phyloP scores from a whole-genome alignment of 1,140 invertebrate genomes.

The Pogonomyrmex barbatus region DNA sequence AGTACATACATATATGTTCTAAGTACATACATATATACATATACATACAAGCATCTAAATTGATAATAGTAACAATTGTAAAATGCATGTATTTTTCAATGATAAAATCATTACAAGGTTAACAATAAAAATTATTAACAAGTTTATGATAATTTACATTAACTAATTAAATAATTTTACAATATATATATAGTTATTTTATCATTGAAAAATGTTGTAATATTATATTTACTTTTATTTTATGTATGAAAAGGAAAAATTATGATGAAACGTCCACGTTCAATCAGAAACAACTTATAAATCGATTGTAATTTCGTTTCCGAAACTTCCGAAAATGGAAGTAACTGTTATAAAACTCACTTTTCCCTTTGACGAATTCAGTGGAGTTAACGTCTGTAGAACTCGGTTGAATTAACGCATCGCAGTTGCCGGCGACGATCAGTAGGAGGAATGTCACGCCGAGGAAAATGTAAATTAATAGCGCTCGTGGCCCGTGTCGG shows the following conservation, averaged over 20 bases:
- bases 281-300: conserved; percentile 3
- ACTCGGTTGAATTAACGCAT: conserved; percentile 84
- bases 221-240: not conserved
- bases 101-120: conserved; percentile 11
- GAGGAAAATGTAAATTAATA: conserved; percentile 79
- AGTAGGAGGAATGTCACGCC: conserved; percentile 78
- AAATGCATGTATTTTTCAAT: not conserved
- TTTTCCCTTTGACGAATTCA: conserved; percentile 87
- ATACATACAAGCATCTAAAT: not conserved
- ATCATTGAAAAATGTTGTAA: not conserved
- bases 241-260: not conserved
- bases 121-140: not conserved
- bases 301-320: not conserved
- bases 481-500: conserved; percentile 80
- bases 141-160: not conserved
- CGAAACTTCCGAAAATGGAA: not conserved
- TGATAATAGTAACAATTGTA: conserved; percentile 17
- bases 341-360: conserved; percentile 79
- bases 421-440: conserved; percentile 78
- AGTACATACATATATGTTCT: not conserved
- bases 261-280: conserved; percentile 31
- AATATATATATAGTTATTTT: not conserved
- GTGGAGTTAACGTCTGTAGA: conserved; percentile 83
- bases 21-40: not conserved
- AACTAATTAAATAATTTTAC: not conserved